Base-by-base conservation (phyloP, 2,797 vertebrate genomes). In the Melopsittacus undulatus region DNA sequence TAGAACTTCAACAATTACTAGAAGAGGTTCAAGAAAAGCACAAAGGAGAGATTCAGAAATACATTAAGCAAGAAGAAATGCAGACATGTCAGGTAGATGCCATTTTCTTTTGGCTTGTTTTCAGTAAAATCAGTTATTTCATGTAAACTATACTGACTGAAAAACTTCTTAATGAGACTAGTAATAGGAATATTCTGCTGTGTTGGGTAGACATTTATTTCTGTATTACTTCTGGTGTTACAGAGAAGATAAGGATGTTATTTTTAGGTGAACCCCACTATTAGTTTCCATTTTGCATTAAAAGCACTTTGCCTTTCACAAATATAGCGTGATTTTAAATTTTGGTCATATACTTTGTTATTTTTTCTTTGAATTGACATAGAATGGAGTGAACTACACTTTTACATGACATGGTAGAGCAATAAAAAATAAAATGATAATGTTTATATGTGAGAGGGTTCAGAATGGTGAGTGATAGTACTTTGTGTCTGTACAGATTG, bases 1-100 rank as follows among this genome's bases (percentile, higher is more conserved):
- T 95, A 10, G 97, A 98, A 83, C 98, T 99, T 70, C 98, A 98
- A 95, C 98, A 98, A 46, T 94, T 99, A 19, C 97, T 99, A 34
- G 95, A 97, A 70, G 98, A 98, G 79, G 97, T 96, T 96, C 98
- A 97, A 85, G 89, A 91, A 84, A 92, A 93, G 29, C 79, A 94
- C 11, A 79, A 80, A 91, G 43, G 8, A 42, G 95, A 94, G 73
- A 94, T 81, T 83, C 68, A 84, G 57, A 77, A 84, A 69, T 83
- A 45, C 16, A n/a, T 68, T 48, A 49, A 81, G 22, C 78, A 76
- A 84, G 78, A 78, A 74, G 85, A 94, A 87, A 43, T 19, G 32
- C 59, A 77, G 49, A 34, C 6, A 1, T 14, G 36, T 46, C 84
- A 92, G 97, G 97, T 98, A 64, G 20, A 59, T 15, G 4, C 17